Percentiles rank a stretch among this genome's conserved stretches.
phyloP scores from a whole-genome alignment of 2,797 vertebrate species.

The Aphelocoma californica region DNA sequence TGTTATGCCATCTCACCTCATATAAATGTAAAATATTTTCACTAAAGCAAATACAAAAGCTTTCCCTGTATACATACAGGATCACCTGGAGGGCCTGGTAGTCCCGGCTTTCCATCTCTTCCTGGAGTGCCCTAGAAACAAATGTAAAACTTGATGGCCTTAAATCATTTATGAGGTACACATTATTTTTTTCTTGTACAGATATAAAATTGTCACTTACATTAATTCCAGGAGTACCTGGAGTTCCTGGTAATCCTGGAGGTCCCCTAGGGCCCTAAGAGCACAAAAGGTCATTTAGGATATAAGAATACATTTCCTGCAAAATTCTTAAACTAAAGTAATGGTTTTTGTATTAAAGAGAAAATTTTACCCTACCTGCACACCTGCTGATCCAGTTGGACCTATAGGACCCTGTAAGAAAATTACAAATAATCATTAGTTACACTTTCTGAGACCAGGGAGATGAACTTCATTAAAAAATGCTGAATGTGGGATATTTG shows the following conservation, averaged over 20 bases:
- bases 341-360: background rate
- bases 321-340: background rate
- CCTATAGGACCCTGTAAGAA: constrained; percentile 85
- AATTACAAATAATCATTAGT: background rate
- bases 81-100: constrained; percentile 92
- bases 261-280: constrained; percentile 86
- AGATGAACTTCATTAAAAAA: background rate
- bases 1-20: background rate
- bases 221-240: constrained; percentile 78
- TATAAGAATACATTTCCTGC: background rate
- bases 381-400: constrained; percentile 84
- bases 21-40: background rate
- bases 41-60: background rate
- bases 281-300: background rate
- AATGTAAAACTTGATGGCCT: background rate
- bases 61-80: constrained; percentile 81
- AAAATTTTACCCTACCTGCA: constrained; percentile 79
- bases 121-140: constrained; percentile 89
- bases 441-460: background rate
- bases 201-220: constrained; percentile 60
- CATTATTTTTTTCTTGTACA: background rate
- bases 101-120: constrained; percentile 87
- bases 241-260: constrained; percentile 84
- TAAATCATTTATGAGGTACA: background rate
- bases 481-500: background rate